These are phyloP conservation scores for Pyrgus malvae DNA, from an alignment of 2,888 invertebrate species.

Conservation along the genomic window DNA sequence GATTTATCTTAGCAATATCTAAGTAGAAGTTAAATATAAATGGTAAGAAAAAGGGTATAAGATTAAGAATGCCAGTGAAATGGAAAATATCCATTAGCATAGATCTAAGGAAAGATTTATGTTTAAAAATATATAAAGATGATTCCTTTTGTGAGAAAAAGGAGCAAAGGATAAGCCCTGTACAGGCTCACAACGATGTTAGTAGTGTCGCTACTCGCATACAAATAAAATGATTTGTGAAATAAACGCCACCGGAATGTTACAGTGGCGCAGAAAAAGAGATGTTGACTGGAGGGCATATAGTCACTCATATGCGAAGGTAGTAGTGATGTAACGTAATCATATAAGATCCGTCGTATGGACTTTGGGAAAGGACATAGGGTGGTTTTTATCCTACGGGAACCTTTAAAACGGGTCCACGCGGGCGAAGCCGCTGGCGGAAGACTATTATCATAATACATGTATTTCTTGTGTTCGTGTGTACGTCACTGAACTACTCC, in stretches of 20 bases:
- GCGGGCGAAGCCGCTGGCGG: no score
- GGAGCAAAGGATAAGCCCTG: constrained; percentile 3
- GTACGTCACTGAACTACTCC: no score
- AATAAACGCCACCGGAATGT: constrained; percentile 2
- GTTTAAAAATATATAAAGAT: not conserved
- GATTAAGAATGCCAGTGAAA: not conserved
- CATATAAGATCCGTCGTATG: no score
- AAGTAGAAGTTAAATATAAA: not conserved
- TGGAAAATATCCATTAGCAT: not conserved
- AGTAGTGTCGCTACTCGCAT: not conserved
- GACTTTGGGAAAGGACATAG: no score
- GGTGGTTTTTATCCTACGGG: no score
- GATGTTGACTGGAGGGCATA: constrained; percentile 60
- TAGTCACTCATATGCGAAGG: constrained; percentile 29
- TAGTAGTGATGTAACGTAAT: no score
- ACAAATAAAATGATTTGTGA: constrained; percentile 9
- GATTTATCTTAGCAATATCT: no score
- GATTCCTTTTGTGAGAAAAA: not conserved
- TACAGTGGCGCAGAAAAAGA: constrained; percentile 41
- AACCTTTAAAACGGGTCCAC: no score
- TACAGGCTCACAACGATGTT: not conserved
- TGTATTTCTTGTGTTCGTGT: no score
- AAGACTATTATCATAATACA: no score
- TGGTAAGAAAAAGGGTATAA: no score
- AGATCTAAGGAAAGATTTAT: no score